These are phyloP conservation scores for Drosophila subpulchrella DNA, from an alignment of 1,140 invertebrate species.

Conservation along the genomic window DNA sequence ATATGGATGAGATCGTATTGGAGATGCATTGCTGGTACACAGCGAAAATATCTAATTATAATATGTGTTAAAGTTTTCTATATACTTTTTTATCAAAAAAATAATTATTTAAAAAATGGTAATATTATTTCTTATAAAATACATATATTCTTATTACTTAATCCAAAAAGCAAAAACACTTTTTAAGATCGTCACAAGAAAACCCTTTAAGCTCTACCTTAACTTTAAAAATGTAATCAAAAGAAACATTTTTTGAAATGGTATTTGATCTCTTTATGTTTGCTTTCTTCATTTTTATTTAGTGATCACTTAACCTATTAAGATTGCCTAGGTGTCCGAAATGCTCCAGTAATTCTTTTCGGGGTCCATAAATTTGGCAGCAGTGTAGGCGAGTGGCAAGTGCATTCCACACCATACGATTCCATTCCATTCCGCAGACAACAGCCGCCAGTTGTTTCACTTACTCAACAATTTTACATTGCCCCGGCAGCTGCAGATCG, in stretches of 20 bases:
- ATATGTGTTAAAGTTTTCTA: too few relatives aligned
- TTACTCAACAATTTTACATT: conserved; percentile 60
- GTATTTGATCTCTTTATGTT: too few relatives aligned
- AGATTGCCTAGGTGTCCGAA: conserved; percentile 2
- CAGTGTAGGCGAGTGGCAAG: conserved; percentile 49
- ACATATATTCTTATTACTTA: too few relatives aligned
- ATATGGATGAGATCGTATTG: conserved; percentile 67
- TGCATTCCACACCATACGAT: conserved; percentile 54
- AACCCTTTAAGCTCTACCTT: too few relatives aligned
- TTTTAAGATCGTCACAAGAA: too few relatives aligned
- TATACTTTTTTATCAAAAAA: too few relatives aligned
- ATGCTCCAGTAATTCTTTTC: neutral
- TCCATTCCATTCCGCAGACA: conserved; percentile 52
- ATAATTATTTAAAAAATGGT: too few relatives aligned
- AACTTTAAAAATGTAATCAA: too few relatives aligned
- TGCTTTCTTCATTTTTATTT: too few relatives aligned
- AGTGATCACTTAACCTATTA: neutral
- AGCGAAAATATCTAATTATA: conserved; percentile 12
- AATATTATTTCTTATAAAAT: too few relatives aligned
- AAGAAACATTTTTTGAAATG: too few relatives aligned
- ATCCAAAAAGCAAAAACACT: neutral
- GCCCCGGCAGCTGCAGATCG: conserved; percentile 51
- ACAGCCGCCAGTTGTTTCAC: conserved; percentile 64
- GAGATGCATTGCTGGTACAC: conserved; percentile 24
- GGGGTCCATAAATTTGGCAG: conserved; percentile 28